These are phyloP conservation scores for Tenualosa ilisha DNA, from an alignment of 2,797 vertebrate genomes.

Conservation along the genomic window DNA sequence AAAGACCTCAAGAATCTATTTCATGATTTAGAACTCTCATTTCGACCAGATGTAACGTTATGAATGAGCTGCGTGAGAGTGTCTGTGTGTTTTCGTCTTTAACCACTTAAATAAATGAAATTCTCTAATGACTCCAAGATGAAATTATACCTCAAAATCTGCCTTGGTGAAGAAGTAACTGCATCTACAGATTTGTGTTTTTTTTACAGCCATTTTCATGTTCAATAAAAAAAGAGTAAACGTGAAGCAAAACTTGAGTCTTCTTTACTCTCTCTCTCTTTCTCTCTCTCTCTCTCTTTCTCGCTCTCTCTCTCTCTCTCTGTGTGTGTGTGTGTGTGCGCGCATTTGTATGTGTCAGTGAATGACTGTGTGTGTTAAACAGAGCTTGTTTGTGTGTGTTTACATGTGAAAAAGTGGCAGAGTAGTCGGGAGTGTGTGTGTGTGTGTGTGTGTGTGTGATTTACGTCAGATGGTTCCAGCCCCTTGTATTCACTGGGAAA, in stretches of 20 bases:
- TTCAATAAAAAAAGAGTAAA: conserved; percentile 4
- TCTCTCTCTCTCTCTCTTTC: not conserved
- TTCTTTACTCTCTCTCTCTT: not conserved
- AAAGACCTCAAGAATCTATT: too few species aligned
- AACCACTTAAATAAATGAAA: too few species aligned
- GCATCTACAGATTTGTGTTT: not conserved
- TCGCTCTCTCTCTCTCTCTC: not conserved
- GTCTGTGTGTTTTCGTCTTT: not conserved
- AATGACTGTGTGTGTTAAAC: conserved; percentile 2
- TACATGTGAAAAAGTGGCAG: not conserved
- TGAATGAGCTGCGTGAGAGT: not conserved
- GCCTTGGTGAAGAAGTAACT: conserved; percentile 22
- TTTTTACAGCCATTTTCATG: conserved; percentile 15
- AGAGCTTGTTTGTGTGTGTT: not conserved
- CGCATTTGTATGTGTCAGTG: not conserved
- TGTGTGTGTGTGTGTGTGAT: conserved; percentile 49
- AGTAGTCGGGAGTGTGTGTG: not conserved
- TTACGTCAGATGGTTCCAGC: conserved; percentile 59
- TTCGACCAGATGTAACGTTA: not conserved
- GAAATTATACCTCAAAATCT: conserved; percentile 49
- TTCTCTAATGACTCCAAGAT: not conserved
- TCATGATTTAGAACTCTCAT: not conserved
- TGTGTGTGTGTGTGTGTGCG: not conserved
- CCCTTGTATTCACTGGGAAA: conserved; percentile 49
- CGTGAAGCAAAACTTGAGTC: not conserved